Conservation (phyloP, 2,797 vertebrate species). For the Diceros bicornis region DNA sequence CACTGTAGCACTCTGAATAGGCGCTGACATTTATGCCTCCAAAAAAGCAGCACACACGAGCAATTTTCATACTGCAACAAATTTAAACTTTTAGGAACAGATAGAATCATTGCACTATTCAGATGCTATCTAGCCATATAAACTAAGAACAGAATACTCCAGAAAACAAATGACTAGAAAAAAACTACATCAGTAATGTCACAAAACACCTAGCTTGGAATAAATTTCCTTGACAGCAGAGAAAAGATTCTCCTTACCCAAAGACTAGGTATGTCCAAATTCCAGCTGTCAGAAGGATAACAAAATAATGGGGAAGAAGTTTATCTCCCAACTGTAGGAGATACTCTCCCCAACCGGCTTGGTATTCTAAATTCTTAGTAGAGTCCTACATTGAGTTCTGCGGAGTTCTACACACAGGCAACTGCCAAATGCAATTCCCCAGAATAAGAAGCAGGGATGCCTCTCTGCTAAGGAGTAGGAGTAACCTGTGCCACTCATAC, state of each 20-base stretch:
- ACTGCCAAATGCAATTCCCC: neutral
- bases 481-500: neutral
- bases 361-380: neutral
- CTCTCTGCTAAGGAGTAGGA: neutral
- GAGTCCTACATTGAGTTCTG: neutral
- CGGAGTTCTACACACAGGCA: neutral
- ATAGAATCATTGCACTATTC: neutral
- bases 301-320: neutral
- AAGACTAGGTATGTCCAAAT: neutral
- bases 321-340: neutral
- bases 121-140: neutral
- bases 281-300: neutral
- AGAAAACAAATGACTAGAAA: slow-evolving; percentile 42
- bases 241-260: neutral
- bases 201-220: neutral
- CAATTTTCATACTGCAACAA: neutral
- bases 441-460: neutral
- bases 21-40: too few species aligned
- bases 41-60: neutral
- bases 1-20: neutral
- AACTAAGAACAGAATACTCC: neutral
- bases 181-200: neutral
- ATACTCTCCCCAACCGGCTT: neutral
- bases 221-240: slow-evolving; percentile 23
- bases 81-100: slow-evolving; percentile 24